Percentiles rank a stretch among this genome's conserved stretches.
Conservation (phyloP, 2,113 vertebrate species). For the Plecotus auritus region DNA sequence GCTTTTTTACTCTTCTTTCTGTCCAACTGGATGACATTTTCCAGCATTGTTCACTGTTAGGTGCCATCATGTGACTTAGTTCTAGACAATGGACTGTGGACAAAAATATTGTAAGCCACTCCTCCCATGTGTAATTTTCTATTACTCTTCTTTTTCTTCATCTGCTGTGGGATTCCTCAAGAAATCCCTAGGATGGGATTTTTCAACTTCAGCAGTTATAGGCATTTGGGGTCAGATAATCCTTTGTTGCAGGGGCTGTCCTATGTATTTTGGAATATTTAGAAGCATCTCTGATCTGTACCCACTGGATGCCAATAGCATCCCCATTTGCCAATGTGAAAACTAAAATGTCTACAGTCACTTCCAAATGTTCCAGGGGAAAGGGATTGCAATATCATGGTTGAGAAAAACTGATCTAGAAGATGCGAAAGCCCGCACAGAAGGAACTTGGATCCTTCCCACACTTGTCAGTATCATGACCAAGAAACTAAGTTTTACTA, state of each 20-base stretch:
- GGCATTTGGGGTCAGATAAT: neutral
- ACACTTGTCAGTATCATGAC: neutral
- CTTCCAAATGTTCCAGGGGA: neutral
- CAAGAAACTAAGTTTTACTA: neutral
- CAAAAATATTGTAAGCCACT: neutral
- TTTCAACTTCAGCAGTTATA: neutral
- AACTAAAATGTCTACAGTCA: neutral
- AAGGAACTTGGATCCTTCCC: neutral
- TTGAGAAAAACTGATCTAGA: neutral
- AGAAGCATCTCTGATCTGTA: neutral
- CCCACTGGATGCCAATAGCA: neutral
- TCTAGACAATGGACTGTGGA: neutral
- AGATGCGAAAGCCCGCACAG: neutral
- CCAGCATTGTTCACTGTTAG: neutral
- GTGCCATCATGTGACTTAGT: neutral
- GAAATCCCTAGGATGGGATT: neutral
- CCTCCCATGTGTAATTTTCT: neutral
- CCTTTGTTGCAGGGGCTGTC: neutral
- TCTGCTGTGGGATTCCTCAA: neutral
- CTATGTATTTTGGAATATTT: neutral
- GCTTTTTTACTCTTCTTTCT: neutral
- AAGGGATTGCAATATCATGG: neutral
- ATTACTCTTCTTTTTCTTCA: neutral
- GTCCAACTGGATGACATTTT: neutral
- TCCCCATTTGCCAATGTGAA: neutral